Evolutionary conservation across 1,140 invertebrate genomes (phyloP), one percentile per base, ranked within the genome.

Genomic region (Melipona quadrifasciata): DNA sequence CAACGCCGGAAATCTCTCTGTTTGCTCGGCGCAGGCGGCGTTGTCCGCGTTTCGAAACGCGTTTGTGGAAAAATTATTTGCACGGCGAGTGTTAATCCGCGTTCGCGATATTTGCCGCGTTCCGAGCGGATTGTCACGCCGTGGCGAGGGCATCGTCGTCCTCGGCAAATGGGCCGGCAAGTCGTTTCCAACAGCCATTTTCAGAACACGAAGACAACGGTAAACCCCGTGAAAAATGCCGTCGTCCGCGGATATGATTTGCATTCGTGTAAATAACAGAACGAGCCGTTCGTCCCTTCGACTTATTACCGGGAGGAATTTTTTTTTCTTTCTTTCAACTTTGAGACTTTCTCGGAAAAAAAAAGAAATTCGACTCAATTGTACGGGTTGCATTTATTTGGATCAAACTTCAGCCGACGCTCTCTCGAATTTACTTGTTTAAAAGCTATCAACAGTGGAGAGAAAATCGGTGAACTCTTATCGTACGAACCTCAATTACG

Each of bases 1-100:
- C 24, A 34, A n/a, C 10, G 1, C 19, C 39, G 17, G n/a, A 68
- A 75, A 82, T 80, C 47, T 34, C 65, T 80, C 6, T 34, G 47
- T 51, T 61, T 47, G n/a, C 55, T n/a, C 2, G 34, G 6, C 19
- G 12, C n/a, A 51, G 16, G 12, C n/a, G 47, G 16, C 27, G 8
- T 11, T 21, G 34, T 39, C n/a, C 19, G 8, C 21, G 47, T 84
- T 65, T 80, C 82, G 68, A 72, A 84, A 55, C 27, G 51, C 51
- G 39, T 84, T 80, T 80, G 53, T 47, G 70, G 58, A 68, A 84
- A 84, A 74, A 11, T n/a, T 64, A 58, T 84, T 53, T 84, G 76
- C 53, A 51, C 70, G 47, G 4, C 27, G 65, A 70, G 34, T 51
- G 82, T 84, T 84, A 80, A 84, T 67, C 68, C 70, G n/a, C 17